A percentile compares a stretch with the other conserved stretches of the same genome.
Evolutionary conservation across 1,140 invertebrate species (phyloP).

Genomic region (Notospermus geniculatus): DNA sequence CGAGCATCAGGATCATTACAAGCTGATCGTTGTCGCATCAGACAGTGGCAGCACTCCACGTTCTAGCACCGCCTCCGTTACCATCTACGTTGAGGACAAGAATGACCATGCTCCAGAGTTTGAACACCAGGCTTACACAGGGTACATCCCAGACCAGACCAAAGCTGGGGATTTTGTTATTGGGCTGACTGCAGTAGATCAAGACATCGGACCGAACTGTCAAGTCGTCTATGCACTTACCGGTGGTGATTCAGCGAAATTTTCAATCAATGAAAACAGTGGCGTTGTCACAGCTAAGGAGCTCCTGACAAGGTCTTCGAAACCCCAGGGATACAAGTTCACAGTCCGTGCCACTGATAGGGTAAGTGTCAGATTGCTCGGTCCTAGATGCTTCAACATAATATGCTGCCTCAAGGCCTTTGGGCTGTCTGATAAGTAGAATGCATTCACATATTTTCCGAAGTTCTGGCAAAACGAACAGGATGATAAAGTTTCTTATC

Average conservation of each 20-base stretch:
- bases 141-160: slow-evolving; percentile 34
- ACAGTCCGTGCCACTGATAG: slow-evolving; percentile 81
- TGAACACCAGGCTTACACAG: slow-evolving; percentile 33
- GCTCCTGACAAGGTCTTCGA: slow-evolving; percentile 59
- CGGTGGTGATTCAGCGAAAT: slow-evolving; percentile 62
- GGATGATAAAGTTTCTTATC: background rate
- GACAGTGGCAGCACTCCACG: slow-evolving; percentile 42
- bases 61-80: slow-evolving; percentile 31
- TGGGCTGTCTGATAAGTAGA: too few species aligned
- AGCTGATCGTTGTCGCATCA: slow-evolving; percentile 72
- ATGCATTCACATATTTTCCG: too few species aligned
- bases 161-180: slow-evolving; percentile 63
- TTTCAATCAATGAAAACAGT: slow-evolving; percentile 50
- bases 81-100: slow-evolving; percentile 66
- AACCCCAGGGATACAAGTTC: slow-evolving; percentile 72
- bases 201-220: slow-evolving; percentile 44
- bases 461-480: too few species aligned
- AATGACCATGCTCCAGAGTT: slow-evolving; percentile 94
- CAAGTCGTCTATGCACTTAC: slow-evolving; percentile 74
- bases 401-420: too few species aligned
- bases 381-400: too few species aligned
- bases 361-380: slow-evolving; percentile 6
- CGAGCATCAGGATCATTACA: slow-evolving; percentile 67
- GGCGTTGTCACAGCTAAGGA: slow-evolving; percentile 54
- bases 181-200: slow-evolving; percentile 64